phyloP scores from a whole-genome alignment of 1,140 invertebrate genomes.

The Aphidius gifuensis region DNA sequence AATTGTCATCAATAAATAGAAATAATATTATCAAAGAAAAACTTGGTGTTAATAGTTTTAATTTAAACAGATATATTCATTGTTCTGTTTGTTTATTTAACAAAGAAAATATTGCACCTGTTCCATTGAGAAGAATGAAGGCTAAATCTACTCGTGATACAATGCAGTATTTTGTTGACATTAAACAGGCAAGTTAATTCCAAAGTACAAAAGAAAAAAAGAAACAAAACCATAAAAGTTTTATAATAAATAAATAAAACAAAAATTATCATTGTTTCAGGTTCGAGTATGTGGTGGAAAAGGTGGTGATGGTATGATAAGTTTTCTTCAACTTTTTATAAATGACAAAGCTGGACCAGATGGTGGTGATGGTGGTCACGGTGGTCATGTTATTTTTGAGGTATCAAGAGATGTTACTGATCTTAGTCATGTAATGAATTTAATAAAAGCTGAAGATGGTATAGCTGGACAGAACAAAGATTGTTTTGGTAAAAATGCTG shows the following conservation, averaged over 20 bases:
- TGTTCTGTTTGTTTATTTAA: constrained; percentile 20
- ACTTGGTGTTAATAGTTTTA: not conserved
- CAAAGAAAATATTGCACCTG: constrained; percentile 23
- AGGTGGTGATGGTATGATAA: constrained; percentile 89
- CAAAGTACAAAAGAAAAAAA: not conserved
- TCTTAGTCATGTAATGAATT: constrained; percentile 64
- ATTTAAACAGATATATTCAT: constrained; percentile 15
- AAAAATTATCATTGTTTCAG: constrained; percentile 26
- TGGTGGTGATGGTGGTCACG: constrained; percentile 95
- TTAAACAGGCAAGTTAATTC: constrained; percentile 52
- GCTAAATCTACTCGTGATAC: constrained; percentile 50
- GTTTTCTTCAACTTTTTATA: constrained; percentile 73
- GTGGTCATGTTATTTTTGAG: constrained; percentile 93
- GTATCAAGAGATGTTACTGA: constrained; percentile 68
- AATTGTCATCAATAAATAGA: not conserved
- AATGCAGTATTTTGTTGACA: constrained; percentile 66
- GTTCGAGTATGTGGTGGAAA: constrained; percentile 72
- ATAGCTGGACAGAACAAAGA: constrained; percentile 72
- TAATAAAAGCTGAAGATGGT: constrained; percentile 67
- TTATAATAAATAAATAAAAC: constrained; percentile 1
- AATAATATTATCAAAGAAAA: constrained; percentile 7
- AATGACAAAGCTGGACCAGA: constrained; percentile 91
- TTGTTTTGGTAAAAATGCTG: constrained; percentile 83
- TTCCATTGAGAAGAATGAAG: constrained; percentile 56
- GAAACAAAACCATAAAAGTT: constrained; percentile 15